phyloP scores from a whole-genome alignment of 2,888 invertebrate species.

The Autographa pulchrina region DNA sequence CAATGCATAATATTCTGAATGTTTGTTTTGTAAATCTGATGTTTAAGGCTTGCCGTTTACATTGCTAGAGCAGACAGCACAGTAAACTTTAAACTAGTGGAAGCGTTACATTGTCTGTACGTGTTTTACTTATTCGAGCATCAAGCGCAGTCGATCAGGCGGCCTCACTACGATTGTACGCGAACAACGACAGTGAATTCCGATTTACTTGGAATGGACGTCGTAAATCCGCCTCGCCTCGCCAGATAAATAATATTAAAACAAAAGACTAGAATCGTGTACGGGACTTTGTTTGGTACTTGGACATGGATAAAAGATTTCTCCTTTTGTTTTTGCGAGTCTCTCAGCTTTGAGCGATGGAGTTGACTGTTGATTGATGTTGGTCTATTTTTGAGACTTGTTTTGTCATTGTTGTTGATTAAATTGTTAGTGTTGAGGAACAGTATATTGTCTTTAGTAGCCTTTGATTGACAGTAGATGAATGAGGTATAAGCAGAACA shows the following conservation, averaged over 20 bases:
- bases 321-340: conserved; percentile 10
- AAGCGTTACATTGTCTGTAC: conserved; percentile 6
- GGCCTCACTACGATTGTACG: conserved; percentile 45
- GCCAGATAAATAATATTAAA: conserved; percentile 64
- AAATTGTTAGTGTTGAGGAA: neutral
- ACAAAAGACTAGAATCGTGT: conserved; percentile 52
- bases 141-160: conserved; percentile 54
- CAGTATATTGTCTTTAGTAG: too few relatives aligned
- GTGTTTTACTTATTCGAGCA: conserved; percentile 17
- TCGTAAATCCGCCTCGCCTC: conserved; percentile 60
- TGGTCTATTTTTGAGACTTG: neutral
- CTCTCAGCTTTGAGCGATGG: neutral
- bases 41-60: neutral
- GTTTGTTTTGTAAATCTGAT: neutral
- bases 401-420: neutral
- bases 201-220: conserved; percentile 58
- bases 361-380: neutral
- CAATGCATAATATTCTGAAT: neutral
- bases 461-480: too few relatives aligned
- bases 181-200: conserved; percentile 53
- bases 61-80: neutral
- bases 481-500: too few relatives aligned
- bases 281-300: conserved; percentile 16
- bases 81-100: neutral
- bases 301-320: conserved; percentile 25